Conservation (phyloP, 2,888 invertebrate genomes). For the Oscheius sp. region DNA sequence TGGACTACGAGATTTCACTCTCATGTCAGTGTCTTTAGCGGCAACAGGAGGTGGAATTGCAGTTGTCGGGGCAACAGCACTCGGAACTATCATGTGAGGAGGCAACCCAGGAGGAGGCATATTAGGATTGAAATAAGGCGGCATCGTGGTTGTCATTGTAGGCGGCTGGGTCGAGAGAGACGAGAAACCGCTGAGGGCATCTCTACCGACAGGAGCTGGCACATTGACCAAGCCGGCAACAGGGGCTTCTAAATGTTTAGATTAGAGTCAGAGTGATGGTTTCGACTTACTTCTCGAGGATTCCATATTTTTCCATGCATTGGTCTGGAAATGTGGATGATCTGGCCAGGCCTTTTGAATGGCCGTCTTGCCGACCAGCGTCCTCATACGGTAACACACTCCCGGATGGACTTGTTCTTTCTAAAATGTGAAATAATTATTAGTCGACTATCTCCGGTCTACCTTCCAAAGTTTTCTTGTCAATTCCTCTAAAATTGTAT, state of each 20-base stretch:
- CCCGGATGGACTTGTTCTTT: no score
- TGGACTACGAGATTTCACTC: neutral
- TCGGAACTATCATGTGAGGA: neutral
- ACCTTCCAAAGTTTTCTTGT: conserved; percentile 11
- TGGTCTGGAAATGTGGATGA: neutral
- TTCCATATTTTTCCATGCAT: no score
- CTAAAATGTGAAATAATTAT: neutral
- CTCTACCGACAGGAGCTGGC: conserved; percentile 7
- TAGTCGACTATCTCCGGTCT: neutral
- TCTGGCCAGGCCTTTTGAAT: conserved; percentile 19
- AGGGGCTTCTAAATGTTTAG: no score
- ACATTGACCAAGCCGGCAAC: neutral
- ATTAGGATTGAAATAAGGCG: neutral
- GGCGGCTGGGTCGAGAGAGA: neutral
- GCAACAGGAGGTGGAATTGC: neutral
- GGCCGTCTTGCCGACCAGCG: neutral
- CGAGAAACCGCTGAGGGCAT: conserved; percentile 4
- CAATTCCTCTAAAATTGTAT: neutral
- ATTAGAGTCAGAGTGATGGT: no score
- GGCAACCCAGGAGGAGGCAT: conserved; percentile 19
- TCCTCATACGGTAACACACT: conserved; percentile 3
- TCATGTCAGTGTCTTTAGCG: neutral
- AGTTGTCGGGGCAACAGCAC: neutral
- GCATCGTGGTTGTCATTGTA: neutral
- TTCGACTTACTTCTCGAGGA: neutral